Evolutionary conservation across 2,113 vertebrate genomes (phyloP).

Genomic region (Danio rerio): DNA sequence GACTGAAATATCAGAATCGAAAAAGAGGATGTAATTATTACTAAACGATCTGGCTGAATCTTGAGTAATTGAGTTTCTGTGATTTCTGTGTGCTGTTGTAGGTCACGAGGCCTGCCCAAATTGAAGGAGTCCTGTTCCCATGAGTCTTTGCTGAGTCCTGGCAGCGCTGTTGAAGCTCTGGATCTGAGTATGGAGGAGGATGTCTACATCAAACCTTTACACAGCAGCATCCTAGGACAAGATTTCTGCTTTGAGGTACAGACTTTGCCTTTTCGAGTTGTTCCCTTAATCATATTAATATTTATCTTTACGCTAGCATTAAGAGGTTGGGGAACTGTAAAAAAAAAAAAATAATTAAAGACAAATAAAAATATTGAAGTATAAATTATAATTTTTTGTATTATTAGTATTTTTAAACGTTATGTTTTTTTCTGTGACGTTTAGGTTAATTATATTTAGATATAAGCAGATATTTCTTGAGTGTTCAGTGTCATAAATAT

Average conservation of each 20-base stretch:
- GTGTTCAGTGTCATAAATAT: too few species aligned
- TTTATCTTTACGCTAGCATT: background rate
- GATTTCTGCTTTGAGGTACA: conserved; percentile 98
- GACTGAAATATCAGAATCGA: background rate
- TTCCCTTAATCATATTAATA: background rate
- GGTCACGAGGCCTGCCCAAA: conserved; percentile 87
- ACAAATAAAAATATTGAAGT: too few species aligned
- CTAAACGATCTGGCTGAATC: background rate
- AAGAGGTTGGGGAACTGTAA: background rate
- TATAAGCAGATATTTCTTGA: too few species aligned
- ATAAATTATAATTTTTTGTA: too few species aligned
- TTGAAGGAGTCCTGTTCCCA: conserved; percentile 92
- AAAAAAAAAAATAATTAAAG: too few species aligned
- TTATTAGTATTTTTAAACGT: too few species aligned
- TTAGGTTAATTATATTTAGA: too few species aligned
- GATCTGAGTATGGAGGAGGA: conserved; percentile 89
- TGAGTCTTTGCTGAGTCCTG: conserved; percentile 90
- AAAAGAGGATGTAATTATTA: background rate
- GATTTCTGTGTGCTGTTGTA: conserved; percentile 60
- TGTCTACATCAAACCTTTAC: conserved; percentile 89
- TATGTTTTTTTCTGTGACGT: too few species aligned
- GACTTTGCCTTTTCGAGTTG: background rate
- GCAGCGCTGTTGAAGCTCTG: conserved; percentile 86
- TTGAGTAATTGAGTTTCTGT: background rate
- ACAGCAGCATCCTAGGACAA: conserved; percentile 94